Conservation (phyloP, 2,797 vertebrate species). For the Heteromormyrus szaboi region DNA sequence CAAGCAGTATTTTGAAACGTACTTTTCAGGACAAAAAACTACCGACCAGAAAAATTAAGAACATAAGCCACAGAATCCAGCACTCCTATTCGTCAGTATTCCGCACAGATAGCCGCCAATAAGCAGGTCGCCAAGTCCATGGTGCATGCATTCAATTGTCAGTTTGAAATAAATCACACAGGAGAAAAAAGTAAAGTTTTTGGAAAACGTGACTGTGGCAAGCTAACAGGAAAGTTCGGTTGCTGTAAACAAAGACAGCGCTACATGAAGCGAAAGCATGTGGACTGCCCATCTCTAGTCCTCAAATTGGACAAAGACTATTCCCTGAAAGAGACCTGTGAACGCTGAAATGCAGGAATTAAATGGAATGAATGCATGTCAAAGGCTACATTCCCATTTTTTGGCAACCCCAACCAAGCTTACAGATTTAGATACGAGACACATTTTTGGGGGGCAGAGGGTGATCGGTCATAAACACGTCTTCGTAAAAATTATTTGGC, state of each 20-base stretch:
- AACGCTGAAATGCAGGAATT: background rate
- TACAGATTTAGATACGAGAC: background rate
- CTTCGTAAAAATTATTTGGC: slow-evolving; percentile 36
- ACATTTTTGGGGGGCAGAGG: background rate
- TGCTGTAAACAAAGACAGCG: slow-evolving; percentile 16
- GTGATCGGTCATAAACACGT: background rate
- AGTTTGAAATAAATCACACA: background rate
- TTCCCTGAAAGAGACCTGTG: slow-evolving; percentile 14
- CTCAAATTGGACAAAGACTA: slow-evolving; percentile 16
- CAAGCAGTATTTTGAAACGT: slow-evolving; percentile 1
- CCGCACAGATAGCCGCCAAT: background rate
- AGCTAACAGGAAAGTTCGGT: background rate
- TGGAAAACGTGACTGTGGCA: background rate
- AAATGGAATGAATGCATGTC: background rate
- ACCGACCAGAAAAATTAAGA: slow-evolving; percentile 3
- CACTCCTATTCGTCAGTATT: background rate
- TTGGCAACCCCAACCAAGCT: background rate
- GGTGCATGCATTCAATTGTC: background rate
- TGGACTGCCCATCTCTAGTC: background rate
- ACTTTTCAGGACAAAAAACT: background rate
- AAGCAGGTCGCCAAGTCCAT: background rate
- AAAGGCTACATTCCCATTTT: background rate
- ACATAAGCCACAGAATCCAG: slow-evolving; percentile 22
- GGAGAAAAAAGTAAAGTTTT: background rate
- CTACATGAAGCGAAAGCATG: background rate